phyloP scores from a whole-genome alignment of 2,888 invertebrate genomes.

The Melitaea athalia region DNA sequence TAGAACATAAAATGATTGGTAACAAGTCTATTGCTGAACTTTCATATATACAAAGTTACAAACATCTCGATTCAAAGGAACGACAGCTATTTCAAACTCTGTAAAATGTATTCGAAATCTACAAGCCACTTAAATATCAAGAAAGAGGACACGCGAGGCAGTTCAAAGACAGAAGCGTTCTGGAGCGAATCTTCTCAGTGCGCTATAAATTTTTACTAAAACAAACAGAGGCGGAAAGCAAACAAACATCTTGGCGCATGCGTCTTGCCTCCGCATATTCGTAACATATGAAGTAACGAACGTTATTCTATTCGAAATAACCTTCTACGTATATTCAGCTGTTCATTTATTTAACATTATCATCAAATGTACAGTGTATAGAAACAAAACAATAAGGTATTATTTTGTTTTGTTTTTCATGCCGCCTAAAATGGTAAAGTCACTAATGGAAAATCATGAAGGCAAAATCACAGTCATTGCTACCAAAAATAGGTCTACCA shows the following conservation, averaged over 20 bases:
- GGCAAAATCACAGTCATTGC: conserved; percentile 34
- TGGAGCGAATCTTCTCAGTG: conserved; percentile 59
- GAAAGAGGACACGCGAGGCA: conserved; percentile 39
- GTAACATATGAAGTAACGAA: conserved; percentile 21
- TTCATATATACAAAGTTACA: neutral
- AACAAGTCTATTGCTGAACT: neutral
- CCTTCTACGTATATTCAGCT: neutral
- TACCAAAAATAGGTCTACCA: conserved; percentile 40
- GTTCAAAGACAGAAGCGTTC: conserved; percentile 62
- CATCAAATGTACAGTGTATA: neutral
- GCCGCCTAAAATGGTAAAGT: neutral
- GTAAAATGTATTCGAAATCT: conserved; percentile 19
- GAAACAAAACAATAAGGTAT: conserved; percentile 3
- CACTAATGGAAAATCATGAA: conserved; percentile 30
- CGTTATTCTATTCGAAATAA: conserved; percentile 19
- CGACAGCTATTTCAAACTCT: conserved; percentile 6
- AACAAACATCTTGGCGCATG: conserved; percentile 62
- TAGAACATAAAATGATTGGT: neutral
- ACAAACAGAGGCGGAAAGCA: conserved; percentile 64
- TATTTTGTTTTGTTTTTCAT: neutral
- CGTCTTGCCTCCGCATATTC: conserved; percentile 42
- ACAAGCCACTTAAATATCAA: conserved; percentile 33
- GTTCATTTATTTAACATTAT: neutral
- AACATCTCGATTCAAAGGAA: neutral
- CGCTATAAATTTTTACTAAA: conserved; percentile 73